Percentiles rank a stretch among this genome's conserved stretches.
Conservation (phyloP, 2,113 vertebrate species). For the Odobenus rosmarus region DNA sequence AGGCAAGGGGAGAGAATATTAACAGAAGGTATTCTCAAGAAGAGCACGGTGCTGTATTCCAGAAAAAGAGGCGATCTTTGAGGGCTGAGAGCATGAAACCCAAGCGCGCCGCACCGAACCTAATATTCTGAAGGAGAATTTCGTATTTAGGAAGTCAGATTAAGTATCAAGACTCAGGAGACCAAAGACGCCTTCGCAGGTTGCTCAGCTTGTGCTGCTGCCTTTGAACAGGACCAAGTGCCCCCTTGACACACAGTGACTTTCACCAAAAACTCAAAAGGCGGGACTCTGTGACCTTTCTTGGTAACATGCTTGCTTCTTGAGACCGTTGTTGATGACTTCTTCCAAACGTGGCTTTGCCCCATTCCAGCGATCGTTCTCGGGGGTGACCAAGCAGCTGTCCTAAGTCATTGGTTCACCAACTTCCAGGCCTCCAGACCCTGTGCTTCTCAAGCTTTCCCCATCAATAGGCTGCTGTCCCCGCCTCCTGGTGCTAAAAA, state of each 20-base stretch:
- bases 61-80: not conserved
- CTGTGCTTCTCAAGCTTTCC: not conserved
- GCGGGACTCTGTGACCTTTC: accelerated
- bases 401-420: accelerated
- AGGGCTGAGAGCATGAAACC: not conserved
- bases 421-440: not conserved
- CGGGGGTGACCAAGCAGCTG: accelerated
- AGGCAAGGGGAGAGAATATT: not conserved
- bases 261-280: too few species aligned
- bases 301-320: not conserved
- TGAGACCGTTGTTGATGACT: accelerated
- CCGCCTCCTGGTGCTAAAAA: accelerated
- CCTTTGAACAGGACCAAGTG: too few species aligned
- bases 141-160: not conserved
- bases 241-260: not conserved
- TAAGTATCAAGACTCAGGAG: not conserved
- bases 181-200: not conserved
- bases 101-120: accelerated
- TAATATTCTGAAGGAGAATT: not conserved
- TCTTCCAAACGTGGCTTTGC: accelerated
- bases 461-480: too few species aligned
- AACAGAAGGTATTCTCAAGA: too few species aligned
- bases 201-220: accelerated
- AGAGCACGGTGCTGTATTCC: accelerated
- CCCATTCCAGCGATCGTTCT: accelerated